Evolutionary conservation across 2,797 vertebrate genomes (phyloP).

Genomic region (Pristis pectinata): DNA sequence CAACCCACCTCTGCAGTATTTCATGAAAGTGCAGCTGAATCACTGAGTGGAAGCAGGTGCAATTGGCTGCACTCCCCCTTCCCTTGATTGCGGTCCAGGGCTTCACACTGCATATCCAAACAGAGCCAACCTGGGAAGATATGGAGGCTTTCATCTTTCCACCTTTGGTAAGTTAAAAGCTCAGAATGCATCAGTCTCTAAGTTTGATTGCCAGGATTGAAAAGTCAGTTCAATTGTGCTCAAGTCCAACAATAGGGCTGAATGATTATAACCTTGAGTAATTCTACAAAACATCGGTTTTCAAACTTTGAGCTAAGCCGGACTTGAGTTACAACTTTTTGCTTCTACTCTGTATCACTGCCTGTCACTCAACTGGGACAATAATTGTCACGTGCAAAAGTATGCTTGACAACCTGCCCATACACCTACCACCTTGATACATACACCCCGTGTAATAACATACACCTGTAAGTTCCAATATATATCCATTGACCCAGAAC

Average conservation of each 20-base stretch:
- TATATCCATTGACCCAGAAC: too few species aligned
- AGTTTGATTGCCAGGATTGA: neutral
- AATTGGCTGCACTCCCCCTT: neutral
- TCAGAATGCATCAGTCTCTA: neutral
- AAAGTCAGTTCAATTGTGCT: neutral
- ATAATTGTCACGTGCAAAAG: too few species aligned
- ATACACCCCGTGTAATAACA: too few species aligned
- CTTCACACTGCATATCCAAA: neutral
- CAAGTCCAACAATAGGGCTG: neutral
- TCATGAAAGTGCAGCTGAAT: neutral
- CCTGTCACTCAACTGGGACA: too few species aligned
- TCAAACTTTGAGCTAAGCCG: too few species aligned
- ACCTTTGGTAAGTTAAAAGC: neutral
- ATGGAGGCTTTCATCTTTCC: too few species aligned
- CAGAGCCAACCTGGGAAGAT: neutral
- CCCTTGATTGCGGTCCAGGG: neutral
- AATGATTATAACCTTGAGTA: neutral
- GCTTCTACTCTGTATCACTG: too few species aligned
- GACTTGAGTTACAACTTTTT: too few species aligned
- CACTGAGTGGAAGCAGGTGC: neutral
- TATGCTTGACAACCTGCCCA: too few species aligned
- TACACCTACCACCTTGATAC: too few species aligned
- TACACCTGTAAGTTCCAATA: too few species aligned
- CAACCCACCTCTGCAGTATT: neutral
- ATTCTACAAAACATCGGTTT: too few species aligned